Conservation (phyloP, 2,113 vertebrate species). For the Halichoeres trimaculatus region DNA sequence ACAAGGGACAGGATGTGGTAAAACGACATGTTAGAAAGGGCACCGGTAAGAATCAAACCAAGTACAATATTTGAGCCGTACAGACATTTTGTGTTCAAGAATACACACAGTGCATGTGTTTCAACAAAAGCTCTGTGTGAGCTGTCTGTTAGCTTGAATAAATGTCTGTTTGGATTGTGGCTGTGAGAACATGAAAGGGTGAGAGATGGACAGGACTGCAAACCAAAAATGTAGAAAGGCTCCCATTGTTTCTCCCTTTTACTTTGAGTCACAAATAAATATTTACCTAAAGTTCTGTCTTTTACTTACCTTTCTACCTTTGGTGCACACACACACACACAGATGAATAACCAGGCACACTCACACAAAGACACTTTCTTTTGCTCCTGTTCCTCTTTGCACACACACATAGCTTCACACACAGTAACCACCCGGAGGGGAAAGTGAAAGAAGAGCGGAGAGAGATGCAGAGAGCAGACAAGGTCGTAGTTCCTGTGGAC, state of each 20-base stretch:
- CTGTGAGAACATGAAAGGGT: background rate
- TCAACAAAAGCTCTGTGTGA: conserved; percentile 18
- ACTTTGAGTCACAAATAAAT: conserved; percentile 7
- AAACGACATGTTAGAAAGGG: background rate
- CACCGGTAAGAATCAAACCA: background rate
- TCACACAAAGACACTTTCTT: conserved; percentile 38
- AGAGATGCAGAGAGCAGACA: conserved; percentile 67
- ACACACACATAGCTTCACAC: conserved; percentile 32
- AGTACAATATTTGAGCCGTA: background rate
- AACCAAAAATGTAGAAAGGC: conserved; percentile 15
- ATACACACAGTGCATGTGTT: background rate
- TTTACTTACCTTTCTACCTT: background rate
- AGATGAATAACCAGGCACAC: background rate
- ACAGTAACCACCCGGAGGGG: conserved; percentile 65
- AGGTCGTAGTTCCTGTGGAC: conserved; percentile 71
- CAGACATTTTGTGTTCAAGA: background rate
- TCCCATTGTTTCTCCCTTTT: conserved; percentile 3
- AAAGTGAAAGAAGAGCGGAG: conserved; percentile 55
- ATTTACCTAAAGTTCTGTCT: conserved; percentile 30
- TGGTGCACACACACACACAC: background rate
- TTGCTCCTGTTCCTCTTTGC: background rate
- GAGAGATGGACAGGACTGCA: background rate
- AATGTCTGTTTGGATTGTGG: conserved; percentile 5
- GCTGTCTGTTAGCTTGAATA: conserved; percentile 14
- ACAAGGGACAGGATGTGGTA: background rate